Percentiles rank a stretch among this genome's conserved stretches.
Evolutionary conservation across 2,113 vertebrate species (phyloP).

Genomic region (Labrus mixtus): DNA sequence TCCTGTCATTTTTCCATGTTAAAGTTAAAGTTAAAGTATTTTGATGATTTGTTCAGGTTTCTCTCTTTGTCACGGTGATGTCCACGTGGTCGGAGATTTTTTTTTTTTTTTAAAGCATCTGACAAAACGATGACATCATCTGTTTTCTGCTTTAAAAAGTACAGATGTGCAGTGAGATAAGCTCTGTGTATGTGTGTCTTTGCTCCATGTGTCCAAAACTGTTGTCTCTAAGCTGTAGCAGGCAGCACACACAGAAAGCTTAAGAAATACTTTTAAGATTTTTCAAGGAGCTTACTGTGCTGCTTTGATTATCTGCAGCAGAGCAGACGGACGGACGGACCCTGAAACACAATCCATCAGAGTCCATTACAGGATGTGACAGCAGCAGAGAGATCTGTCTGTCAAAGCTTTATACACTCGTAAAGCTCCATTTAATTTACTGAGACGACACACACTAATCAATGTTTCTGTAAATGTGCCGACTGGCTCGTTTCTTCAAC

Average conservation of each 20-base stretch:
- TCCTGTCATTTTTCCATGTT: neutral
- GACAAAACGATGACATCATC: neutral
- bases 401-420: neutral
- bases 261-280: neutral
- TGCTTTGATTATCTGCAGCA: constrained; percentile 14
- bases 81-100: neutral
- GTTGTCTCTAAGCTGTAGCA: neutral
- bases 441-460: neutral
- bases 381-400: neutral
- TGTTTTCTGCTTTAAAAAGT: neutral
- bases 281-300: neutral
- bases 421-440: neutral
- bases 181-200: neutral
- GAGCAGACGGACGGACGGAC: constrained; percentile 9
- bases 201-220: too few species aligned
- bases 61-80: neutral
- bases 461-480: neutral
- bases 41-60: neutral
- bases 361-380: constrained; percentile 2
- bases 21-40: too few species aligned
- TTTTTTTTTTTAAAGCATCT: neutral
- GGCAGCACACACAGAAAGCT: neutral
- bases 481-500: neutral
- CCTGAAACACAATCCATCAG: neutral
- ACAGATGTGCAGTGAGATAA: neutral